These are phyloP conservation scores for Tenebrio molitor DNA, from an alignment of 1,140 invertebrate genomes.

Conservation along the genomic window DNA sequence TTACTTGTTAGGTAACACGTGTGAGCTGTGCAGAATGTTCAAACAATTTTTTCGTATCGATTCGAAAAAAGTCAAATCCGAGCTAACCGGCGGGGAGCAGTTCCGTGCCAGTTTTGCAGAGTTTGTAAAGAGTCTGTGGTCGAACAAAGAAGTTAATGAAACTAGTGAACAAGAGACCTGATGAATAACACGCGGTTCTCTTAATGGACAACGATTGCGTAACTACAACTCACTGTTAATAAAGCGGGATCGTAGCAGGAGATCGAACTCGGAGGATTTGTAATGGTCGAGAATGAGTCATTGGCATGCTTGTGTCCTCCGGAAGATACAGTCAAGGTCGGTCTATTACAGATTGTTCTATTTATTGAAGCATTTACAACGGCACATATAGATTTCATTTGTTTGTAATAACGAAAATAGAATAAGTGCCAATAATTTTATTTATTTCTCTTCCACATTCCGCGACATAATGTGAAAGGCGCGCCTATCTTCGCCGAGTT, in stretches of 20 bases:
- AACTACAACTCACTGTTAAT: slow-evolving; percentile 9
- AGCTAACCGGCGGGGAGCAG: too few relatives aligned
- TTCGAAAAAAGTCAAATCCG: too few relatives aligned
- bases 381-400: slow-evolving; percentile 3
- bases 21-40: slow-evolving; percentile 12
- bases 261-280: slow-evolving; percentile 32
- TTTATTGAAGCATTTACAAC: slow-evolving; percentile 20
- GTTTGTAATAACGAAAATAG: slow-evolving; percentile 9
- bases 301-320: slow-evolving; percentile 27
- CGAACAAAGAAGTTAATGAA: slow-evolving; percentile 15
- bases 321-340: slow-evolving; percentile 29
- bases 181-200: slow-evolving; percentile 11
- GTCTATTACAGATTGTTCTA: slow-evolving; percentile 15
- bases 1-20: slow-evolving; percentile 37
- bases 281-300: slow-evolving; percentile 4
- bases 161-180: slow-evolving; percentile 5
- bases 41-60: slow-evolving; percentile 24
- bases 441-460: slow-evolving; percentile 1
- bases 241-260: slow-evolving; percentile 15
- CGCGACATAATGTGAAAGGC: not conserved
- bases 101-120: not conserved
- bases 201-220: slow-evolving; percentile 26
- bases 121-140: not conserved
- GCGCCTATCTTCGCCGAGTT: slow-evolving; percentile 2
- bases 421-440: slow-evolving; percentile 12